A percentile compares a stretch with the other conserved stretches of the same genome.
These are phyloP conservation scores for Onychomys arenicola DNA, from an alignment of 2,797 vertebrate genomes.

Conservation along the genomic window DNA sequence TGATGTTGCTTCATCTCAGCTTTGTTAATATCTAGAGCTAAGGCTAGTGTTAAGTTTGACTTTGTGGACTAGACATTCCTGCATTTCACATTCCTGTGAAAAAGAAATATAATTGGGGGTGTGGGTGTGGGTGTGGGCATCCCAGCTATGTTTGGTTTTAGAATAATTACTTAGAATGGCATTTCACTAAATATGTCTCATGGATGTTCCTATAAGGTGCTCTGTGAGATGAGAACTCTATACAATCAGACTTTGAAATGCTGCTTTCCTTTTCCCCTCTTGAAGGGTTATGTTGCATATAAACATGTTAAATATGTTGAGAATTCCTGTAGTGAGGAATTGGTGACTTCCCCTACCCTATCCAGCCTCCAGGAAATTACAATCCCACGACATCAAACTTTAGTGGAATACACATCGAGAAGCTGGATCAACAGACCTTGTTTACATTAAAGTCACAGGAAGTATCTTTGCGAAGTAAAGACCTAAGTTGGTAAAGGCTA, in stretches of 20 bases:
- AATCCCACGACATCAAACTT: neutral
- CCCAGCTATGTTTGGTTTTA: conserved; percentile 30
- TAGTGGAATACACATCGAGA: neutral
- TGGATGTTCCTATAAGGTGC: neutral
- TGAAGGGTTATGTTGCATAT: neutral
- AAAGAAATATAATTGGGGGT: conserved; percentile 11
- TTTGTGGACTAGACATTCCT: conserved; percentile 27
- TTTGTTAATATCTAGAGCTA: neutral
- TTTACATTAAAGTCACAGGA: neutral
- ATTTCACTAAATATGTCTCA: neutral
- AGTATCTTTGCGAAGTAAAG: conserved; percentile 14
- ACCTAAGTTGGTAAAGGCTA: conserved; percentile 15
- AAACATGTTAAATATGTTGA: neutral
- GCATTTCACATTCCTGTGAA: too few species aligned
- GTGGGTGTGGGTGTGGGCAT: neutral
- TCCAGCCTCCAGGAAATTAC: neutral
- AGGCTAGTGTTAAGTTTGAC: neutral
- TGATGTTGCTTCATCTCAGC: neutral
- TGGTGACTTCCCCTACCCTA: accelerated
- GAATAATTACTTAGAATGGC: conserved; percentile 52
- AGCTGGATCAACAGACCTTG: neutral
- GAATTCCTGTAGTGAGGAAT: neutral
- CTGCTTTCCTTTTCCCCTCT: neutral
- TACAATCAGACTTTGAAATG: conserved; percentile 25
- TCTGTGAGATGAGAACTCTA: conserved; percentile 28